phyloP scores from a whole-genome alignment of 2,888 invertebrate genomes.

The Ennomos fuscantarius region DNA sequence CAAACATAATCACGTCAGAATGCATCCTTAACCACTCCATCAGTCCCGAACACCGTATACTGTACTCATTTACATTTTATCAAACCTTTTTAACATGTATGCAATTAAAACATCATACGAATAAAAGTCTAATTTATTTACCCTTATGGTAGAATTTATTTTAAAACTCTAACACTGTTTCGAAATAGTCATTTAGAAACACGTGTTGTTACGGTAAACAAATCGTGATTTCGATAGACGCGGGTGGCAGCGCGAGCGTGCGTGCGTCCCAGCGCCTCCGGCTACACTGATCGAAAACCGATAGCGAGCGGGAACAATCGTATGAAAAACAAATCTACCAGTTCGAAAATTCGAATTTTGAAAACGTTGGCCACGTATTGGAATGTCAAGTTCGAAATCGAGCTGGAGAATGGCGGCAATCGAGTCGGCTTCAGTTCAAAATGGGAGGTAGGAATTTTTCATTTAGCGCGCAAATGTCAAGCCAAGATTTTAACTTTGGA shows the following conservation, averaged over 20 bases:
- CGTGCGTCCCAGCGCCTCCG: conserved; percentile 62
- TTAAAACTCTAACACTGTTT: conserved; percentile 5
- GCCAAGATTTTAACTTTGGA: no score
- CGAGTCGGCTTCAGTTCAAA: conserved; percentile 7
- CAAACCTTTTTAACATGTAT: background rate
- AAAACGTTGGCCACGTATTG: conserved; percentile 32
- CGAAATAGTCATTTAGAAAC: conserved; percentile 35
- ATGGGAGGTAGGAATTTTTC: conserved; percentile 18
- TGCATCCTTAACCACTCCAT: conserved; percentile 26
- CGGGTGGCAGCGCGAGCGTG: conserved; percentile 52
- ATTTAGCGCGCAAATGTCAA: conserved; percentile 12
- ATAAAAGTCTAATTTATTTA: background rate
- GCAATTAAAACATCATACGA: conserved; percentile 5
- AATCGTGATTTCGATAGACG: conserved; percentile 38
- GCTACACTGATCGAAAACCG: conserved; percentile 72
- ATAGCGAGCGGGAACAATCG: conserved; percentile 57
- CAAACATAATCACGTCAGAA: conserved; percentile 39
- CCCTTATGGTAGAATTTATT: background rate
- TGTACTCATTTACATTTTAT: conserved; percentile 4
- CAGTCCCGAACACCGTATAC: conserved; percentile 5
- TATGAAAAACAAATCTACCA: conserved; percentile 41
- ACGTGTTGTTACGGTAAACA: conserved; percentile 63
- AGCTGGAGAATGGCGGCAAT: conserved; percentile 4
- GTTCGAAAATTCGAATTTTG: conserved; percentile 31
- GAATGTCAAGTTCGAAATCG: conserved; percentile 27